Conservation (phyloP, 2,888 invertebrate genomes). For the Lordiphosa andalusiaca region DNA sequence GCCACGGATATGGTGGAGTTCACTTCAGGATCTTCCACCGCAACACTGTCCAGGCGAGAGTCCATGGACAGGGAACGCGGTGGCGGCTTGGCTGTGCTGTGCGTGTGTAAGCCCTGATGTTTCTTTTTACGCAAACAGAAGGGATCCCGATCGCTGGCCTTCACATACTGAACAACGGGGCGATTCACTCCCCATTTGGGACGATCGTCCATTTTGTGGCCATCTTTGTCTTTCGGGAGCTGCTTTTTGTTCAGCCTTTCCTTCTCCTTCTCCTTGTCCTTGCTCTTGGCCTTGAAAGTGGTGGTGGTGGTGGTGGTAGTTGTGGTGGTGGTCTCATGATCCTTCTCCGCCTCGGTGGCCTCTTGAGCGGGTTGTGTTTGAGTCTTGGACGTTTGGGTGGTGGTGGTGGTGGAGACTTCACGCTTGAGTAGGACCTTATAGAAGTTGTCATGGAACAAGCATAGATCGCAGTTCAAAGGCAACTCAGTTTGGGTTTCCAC, state of each 20-base stretch:
- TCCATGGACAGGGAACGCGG: slow-evolving; percentile 81
- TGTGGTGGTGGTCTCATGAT: slow-evolving; percentile 77
- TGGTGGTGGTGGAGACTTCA: slow-evolving; percentile 79
- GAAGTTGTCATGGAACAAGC: slow-evolving; percentile 79
- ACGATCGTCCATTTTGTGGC: slow-evolving; percentile 82
- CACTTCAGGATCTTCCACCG: slow-evolving; percentile 39
- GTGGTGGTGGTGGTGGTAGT: slow-evolving; percentile 80
- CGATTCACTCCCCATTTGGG: slow-evolving; percentile 89
- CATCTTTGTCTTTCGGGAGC: slow-evolving; percentile 54
- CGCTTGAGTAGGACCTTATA: slow-evolving; percentile 79
- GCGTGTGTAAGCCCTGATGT: slow-evolving; percentile 40
- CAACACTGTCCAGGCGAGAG: slow-evolving; percentile 67
- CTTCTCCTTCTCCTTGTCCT: slow-evolving; percentile 71
- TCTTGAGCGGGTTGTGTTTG: slow-evolving; percentile 68
- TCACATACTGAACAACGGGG: slow-evolving; percentile 90
- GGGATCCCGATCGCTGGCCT: slow-evolving; percentile 94
- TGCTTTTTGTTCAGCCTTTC: slow-evolving; percentile 43
- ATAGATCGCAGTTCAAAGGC: slow-evolving; percentile 78
- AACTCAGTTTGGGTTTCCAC: slow-evolving; percentile 79
- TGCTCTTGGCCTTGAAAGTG: slow-evolving; percentile 76
- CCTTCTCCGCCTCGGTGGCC: slow-evolving; percentile 59
- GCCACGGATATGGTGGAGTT: slow-evolving; percentile 4
- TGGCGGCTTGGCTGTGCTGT: slow-evolving; percentile 80
- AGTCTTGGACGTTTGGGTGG: slow-evolving; percentile 78
- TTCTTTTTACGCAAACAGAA: slow-evolving; percentile 86